Conservation (phyloP, 2,113 vertebrate species). For the Mystacornis crossleyi region DNA sequence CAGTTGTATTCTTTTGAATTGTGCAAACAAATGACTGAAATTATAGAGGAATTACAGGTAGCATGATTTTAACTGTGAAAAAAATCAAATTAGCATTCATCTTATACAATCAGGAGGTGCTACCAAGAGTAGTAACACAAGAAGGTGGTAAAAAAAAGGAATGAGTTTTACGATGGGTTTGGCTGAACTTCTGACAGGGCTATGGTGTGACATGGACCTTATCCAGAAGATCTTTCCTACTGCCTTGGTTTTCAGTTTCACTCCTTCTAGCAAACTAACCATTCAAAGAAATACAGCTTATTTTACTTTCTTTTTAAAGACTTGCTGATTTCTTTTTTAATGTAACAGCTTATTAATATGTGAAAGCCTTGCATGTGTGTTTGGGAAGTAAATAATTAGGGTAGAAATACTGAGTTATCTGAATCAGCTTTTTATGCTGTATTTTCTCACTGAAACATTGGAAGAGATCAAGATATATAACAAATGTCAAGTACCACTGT, state of each 20-base stretch:
- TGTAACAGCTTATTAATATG: neutral
- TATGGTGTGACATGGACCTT: neutral
- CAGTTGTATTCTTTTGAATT: neutral
- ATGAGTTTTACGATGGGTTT: neutral
- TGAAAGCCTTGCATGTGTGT: neutral
- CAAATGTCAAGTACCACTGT: neutral
- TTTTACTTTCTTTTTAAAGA: neutral
- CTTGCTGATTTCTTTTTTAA: neutral
- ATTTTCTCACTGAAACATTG: neutral
- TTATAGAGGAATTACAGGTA: neutral
- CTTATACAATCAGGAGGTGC: neutral
- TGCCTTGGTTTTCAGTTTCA: neutral
- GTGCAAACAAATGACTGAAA: neutral
- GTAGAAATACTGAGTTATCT: neutral
- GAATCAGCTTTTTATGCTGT: neutral
- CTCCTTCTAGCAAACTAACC: neutral
- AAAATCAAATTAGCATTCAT: neutral
- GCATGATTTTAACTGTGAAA: neutral
- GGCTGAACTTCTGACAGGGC: neutral
- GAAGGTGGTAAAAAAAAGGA: neutral
- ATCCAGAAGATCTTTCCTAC: neutral
- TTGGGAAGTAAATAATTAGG: neutral
- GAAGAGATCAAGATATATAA: neutral
- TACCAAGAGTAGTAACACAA: neutral
- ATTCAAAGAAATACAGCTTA: neutral